A percentile compares a stretch with the other conserved stretches of the same genome.
phyloP scores from a whole-genome alignment of 1,140 invertebrate genomes.

The Atta colombica region DNA sequence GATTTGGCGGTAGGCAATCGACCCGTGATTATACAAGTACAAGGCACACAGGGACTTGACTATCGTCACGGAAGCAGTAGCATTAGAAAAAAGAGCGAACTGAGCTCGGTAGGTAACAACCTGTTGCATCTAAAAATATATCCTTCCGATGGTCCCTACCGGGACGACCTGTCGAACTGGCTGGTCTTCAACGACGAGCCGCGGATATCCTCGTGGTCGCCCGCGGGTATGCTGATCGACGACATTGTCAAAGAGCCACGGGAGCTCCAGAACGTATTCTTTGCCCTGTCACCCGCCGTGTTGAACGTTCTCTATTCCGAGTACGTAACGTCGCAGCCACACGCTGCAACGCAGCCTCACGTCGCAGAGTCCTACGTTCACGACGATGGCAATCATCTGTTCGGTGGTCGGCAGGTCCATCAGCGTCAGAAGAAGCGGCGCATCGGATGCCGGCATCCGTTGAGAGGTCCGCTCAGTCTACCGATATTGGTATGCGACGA shows the following conservation, averaged over 20 bases:
- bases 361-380: background rate
- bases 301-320: slow-evolving; percentile 67
- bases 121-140: slow-evolving; percentile 73
- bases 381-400: slow-evolving; percentile 38
- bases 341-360: background rate
- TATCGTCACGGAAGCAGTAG: slow-evolving; percentile 66
- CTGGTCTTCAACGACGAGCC: slow-evolving; percentile 69
- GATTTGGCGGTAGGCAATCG: slow-evolving; percentile 79
- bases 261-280: slow-evolving; percentile 68
- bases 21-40: slow-evolving; percentile 72
- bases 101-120: slow-evolving; percentile 69
- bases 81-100: slow-evolving; percentile 71
- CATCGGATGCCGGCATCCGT: slow-evolving; percentile 63
- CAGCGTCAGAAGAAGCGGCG: slow-evolving; percentile 66
- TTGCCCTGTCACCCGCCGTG: slow-evolving; percentile 68
- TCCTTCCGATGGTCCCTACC: slow-evolving; percentile 64
- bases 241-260: slow-evolving; percentile 71
- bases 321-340: slow-evolving; percentile 46
- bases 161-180: slow-evolving; percentile 72
- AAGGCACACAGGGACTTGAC: slow-evolving; percentile 67
- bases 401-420: slow-evolving; percentile 16
- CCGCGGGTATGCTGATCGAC: slow-evolving; percentile 68
- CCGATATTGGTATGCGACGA: slow-evolving; percentile 70
- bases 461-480: slow-evolving; percentile 66
- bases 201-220: slow-evolving; percentile 66